Base-by-base conservation (phyloP, 1,140 invertebrate species). In the Ptiloglossa arizonensis region DNA sequence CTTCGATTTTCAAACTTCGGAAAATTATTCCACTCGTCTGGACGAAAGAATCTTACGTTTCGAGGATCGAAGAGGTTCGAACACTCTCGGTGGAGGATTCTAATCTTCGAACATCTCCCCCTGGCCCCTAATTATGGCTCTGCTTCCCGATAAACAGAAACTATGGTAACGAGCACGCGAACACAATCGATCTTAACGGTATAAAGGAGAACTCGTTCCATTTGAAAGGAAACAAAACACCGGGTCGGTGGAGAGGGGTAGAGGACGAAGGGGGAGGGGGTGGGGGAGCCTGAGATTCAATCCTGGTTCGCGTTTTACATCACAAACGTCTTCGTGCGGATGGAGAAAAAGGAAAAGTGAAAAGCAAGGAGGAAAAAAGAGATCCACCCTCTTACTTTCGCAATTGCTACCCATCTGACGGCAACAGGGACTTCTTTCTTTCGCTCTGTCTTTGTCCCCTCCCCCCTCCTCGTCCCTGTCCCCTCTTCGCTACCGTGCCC, bases 381-480 rank as follows among this genome's bases (percentile, higher is more conserved):
- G 38, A 52, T 64, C 41, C 60, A 24, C 48, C 44, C 60, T 52
- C 46, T 72, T 63, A 73, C 35, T 73, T 73, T 64, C 29, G 46
- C 70, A 73, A 73, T 73, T 73, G 64, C 70, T 38, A 64, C 35
- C 35, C 19, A 73, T 46, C 60, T 52, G 46, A 52, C 46, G 70
- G 56, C 59, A 62, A 62, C 59, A 62, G 56, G 29, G 11, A 17
- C 32, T 57, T 52, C 59, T 72, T 72, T 63, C 44, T 50, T 63
- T 50, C 70, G 0, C 5, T 22, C 56, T 24, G 19, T 48, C 32
- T 22, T n/a, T 48, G 2, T 13, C 27, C 29, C 6, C 24, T 22
- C 57, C 19, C 19, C 19, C 6, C 17, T 1, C 19, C 19, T 0
- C 13, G 1, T 24, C 27, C 0, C 1, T 9, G 22, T 4, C 13